Base-by-base conservation (phyloP, 1,140 invertebrate genomes). In the Acyrthosiphon pisum region DNA sequence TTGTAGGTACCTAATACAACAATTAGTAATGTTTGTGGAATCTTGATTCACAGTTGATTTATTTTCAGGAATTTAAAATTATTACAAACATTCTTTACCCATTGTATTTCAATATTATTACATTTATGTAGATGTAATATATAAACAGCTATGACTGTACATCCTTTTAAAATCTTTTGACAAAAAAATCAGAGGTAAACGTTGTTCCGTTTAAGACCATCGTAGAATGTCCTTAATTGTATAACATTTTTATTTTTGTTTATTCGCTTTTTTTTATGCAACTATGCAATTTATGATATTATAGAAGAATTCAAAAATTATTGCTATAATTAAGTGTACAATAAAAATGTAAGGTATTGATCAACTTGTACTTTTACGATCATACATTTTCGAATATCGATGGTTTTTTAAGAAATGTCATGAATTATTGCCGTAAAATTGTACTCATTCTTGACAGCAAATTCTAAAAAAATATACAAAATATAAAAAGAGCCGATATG, bases 61-160 rank as follows among this genome's bases (percentile, higher is more conserved):
- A 83, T 83, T 83, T 83, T 83, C 76, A 83, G 76, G 76, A 83
- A 83, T 83, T 83, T 37, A 83, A 83, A 83, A 83, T 83, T 83
- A 83, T 37, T 22, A 83, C 76, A 81, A 81, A 81, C 35, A 83
- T 83, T 37, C 76, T 83, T 83, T 23, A 0, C 8, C 76, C 35
- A 83, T 83, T 83, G 18, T 83, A 83, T 83, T 83, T 37, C 76
- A 83, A 37, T 83, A 22, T 37, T 83, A 83, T 83, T 83, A 23
- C 76, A 37, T 37, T 83, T 83, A 83, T 83, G 76, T 83, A 37
- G 76, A 83, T 37, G 22, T 83, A 37, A 83, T 37, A 83, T 83
- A 37, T 83, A 83, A 83, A 23, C 35, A 20, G 20, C 76, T 37
- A 37, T 37, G 3, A 20, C n/a, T 23, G 9, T 2, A 83, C 8